A percentile compares a stretch with the other conserved stretches of the same genome.
Evolutionary conservation across 2,113 vertebrate species (phyloP).

Genomic region (Chionodraco myersi): DNA sequence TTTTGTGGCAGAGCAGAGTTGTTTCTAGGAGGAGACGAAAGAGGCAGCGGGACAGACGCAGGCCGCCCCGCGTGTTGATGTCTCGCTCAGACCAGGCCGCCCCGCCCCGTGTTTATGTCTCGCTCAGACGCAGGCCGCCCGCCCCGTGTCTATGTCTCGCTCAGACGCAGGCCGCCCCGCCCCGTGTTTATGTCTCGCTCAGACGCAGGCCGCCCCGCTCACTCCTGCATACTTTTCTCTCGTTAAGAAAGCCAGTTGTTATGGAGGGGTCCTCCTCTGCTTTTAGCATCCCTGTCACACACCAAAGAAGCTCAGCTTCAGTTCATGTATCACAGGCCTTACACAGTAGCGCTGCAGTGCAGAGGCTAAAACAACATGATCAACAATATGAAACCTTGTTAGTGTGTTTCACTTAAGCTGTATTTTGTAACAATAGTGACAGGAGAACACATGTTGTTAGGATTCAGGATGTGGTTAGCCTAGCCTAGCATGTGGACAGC

Average conservation of each 20-base stretch:
- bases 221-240: slow-evolving; percentile 17
- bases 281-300: slow-evolving; percentile 4
- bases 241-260: slow-evolving; percentile 22
- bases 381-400: background rate
- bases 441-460: too few species aligned
- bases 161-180: too few species aligned
- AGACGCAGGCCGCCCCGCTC: too few species aligned
- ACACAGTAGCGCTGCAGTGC: background rate
- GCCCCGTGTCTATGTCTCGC: too few species aligned
- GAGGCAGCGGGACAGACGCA: slow-evolving; percentile 36
- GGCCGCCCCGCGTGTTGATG: slow-evolving; percentile 34
- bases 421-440: background rate
- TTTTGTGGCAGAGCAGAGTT: slow-evolving; percentile 24
- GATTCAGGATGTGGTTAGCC: background rate
- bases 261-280: slow-evolving; percentile 37
- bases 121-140: too few species aligned
- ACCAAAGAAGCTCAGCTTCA: background rate
- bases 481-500: background rate
- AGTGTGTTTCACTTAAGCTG: background rate
- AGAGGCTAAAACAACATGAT: background rate
- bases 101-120: too few species aligned
- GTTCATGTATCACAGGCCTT: background rate
- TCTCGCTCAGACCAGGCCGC: background rate
- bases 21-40: slow-evolving; percentile 42
- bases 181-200: too few species aligned